These are phyloP conservation scores for Dasysyrphus albostriatus DNA, from an alignment of 2,888 invertebrate species.

Conservation along the genomic window DNA sequence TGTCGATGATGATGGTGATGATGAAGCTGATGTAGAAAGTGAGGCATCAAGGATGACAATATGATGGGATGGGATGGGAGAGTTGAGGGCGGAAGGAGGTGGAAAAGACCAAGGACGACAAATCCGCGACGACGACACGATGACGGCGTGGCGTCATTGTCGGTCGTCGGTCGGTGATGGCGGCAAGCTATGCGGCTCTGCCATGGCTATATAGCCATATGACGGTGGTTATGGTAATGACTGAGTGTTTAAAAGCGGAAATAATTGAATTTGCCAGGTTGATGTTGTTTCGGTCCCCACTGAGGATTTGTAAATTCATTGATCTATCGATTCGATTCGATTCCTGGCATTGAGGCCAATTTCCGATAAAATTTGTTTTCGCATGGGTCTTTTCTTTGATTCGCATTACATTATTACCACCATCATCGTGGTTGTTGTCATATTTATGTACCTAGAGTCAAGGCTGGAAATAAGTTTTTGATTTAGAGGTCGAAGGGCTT, in stretches of 20 bases:
- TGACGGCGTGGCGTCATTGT: neutral
- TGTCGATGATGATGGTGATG: conserved; percentile 57
- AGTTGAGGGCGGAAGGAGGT: neutral
- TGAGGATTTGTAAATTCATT: conserved; percentile 55
- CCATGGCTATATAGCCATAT: neutral
- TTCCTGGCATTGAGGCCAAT: conserved; percentile 42
- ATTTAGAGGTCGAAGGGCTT: neutral
- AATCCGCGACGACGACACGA: conserved; percentile 17
- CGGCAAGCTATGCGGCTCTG: neutral
- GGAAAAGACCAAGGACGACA: conserved; percentile 19
- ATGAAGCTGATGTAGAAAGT: conserved; percentile 62
- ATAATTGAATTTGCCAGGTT: conserved; percentile 70
- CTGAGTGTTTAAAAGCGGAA: conserved; percentile 70
- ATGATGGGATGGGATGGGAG: conserved; percentile 1
- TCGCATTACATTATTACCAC: conserved; percentile 1
- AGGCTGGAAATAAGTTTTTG: neutral
- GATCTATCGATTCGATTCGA: conserved; percentile 42
- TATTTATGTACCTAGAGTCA: neutral
- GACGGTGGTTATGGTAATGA: conserved; percentile 56
- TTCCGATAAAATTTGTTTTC: conserved; percentile 42
- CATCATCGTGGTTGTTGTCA: neutral
- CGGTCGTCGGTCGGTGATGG: too few species aligned
- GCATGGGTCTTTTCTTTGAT: conserved; percentile 12
- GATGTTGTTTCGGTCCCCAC: conserved; percentile 47
- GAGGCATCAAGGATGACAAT: conserved; percentile 56